Evolutionary conservation across 1,140 invertebrate genomes (phyloP).

Genomic region (Lepidurus apus): DNA sequence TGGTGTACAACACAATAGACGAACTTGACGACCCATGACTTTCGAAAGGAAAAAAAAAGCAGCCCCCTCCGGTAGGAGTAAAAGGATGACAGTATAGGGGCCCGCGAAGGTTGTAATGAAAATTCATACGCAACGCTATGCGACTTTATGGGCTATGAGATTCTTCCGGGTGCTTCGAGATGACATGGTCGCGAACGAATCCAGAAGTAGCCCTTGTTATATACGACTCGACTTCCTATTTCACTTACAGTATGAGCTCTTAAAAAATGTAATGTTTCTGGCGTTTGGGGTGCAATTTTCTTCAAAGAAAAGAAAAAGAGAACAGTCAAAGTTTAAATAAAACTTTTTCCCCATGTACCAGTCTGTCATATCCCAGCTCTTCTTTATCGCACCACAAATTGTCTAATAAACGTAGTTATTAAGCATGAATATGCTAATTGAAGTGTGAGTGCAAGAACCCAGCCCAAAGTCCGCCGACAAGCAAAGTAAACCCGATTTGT

Average conservation of each 20-base stretch:
- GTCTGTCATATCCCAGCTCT: neutral
- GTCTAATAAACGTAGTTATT: conserved; percentile 2
- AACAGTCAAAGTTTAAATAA: neutral
- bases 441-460: neutral
- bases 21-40: neutral
- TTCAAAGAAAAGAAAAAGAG: neutral
- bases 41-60: neutral
- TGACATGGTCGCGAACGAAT: neutral
- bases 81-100: neutral
- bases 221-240: neutral
- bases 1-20: neutral
- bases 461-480: neutral
- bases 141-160: neutral
- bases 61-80: neutral
- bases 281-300: too few relatives aligned
- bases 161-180: neutral
- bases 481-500: neutral
- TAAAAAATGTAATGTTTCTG: too few relatives aligned
- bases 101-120: neutral
- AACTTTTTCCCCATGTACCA: neutral
- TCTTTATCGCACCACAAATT: neutral
- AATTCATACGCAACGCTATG: neutral
- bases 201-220: neutral
- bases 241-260: too few relatives aligned
- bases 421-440: neutral